Evolutionary conservation across 2,113 vertebrate genomes (phyloP).

Genomic region (Nicator chloris): DNA sequence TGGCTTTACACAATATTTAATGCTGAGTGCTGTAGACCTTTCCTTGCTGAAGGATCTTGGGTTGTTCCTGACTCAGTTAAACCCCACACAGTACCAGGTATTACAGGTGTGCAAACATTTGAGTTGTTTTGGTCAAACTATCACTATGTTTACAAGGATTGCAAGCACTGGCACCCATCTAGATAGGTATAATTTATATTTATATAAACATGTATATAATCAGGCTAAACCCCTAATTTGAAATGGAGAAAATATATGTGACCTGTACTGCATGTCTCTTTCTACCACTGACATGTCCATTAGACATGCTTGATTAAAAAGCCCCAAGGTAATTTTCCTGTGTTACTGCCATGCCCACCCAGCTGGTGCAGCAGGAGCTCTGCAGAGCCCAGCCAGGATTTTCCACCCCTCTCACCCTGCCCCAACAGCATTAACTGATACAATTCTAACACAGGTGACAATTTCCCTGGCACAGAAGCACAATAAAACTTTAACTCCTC

Average conservation of each 20-base stretch:
- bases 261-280: neutral
- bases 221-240: neutral
- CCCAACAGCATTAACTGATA: neutral
- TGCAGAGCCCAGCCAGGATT: neutral
- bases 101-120: rapidly evolving
- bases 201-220: neutral
- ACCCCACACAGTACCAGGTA: neutral
- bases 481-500: neutral
- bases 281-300: neutral
- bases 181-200: neutral
- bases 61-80: neutral
- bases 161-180: neutral
- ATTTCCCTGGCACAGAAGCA: neutral
- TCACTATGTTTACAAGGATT: neutral
- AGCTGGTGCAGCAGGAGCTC: neutral
- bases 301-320: neutral
- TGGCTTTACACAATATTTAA: neutral
- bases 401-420: neutral
- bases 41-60: neutral
- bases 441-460: neutral
- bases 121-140: neutral
- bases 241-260: neutral
- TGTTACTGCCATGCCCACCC: neutral
- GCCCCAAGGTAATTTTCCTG: neutral
- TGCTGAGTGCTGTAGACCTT: neutral